These are phyloP conservation scores for Craniophora ligustri DNA, from an alignment of 2,888 invertebrate species.

Conservation along the genomic window DNA sequence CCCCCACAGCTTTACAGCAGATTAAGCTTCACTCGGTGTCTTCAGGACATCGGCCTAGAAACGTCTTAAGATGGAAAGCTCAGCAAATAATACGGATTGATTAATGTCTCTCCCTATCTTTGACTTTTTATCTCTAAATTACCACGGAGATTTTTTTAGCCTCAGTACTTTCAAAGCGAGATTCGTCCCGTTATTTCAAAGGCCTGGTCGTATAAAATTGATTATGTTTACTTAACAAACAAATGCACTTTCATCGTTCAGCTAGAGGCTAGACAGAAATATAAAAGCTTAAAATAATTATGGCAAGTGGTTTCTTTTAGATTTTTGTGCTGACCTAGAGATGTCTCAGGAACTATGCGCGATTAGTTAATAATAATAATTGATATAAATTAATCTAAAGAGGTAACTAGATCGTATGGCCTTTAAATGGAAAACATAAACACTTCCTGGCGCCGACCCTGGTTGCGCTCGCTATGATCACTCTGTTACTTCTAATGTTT, in stretches of 20 bases:
- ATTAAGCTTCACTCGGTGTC: constrained; percentile 30
- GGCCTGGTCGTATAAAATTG: constrained; percentile 63
- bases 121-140: constrained; percentile 24
- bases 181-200: constrained; percentile 65
- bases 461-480: constrained; percentile 37
- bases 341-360: constrained; percentile 65
- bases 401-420: constrained; percentile 54
- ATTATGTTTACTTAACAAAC: constrained; percentile 73
- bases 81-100: constrained; percentile 9
- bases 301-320: constrained; percentile 67
- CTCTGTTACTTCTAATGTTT: constrained; percentile 43
- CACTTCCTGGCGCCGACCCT: constrained; percentile 57
- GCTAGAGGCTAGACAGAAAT: constrained; percentile 60
- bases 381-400: constrained; percentile 63
- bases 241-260: constrained; percentile 70
- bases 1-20: constrained; percentile 22
- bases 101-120: constrained; percentile 9
- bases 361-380: constrained; percentile 69
- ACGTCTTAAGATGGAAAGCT: constrained; percentile 18
- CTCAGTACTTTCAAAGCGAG: constrained; percentile 26
- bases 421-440: constrained; percentile 46
- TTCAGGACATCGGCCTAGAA: constrained; percentile 38
- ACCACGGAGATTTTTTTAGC: constrained; percentile 46
- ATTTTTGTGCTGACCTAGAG: constrained; percentile 76
- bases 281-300: constrained; percentile 74